phyloP scores from a whole-genome alignment of 2,888 invertebrate species.

The Eueremaeus valkanovi region DNA sequence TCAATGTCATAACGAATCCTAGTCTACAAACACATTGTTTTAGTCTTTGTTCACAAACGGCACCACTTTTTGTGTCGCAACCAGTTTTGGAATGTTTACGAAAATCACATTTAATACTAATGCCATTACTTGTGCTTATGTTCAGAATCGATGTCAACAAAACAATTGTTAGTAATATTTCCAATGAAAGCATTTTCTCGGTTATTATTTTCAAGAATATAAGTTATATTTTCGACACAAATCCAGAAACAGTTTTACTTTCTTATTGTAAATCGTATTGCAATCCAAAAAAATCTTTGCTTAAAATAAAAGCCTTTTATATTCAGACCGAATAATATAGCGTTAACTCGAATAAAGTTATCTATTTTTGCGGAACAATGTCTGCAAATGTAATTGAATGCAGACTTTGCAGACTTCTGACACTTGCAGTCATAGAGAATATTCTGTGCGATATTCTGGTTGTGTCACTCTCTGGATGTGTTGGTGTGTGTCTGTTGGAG shows the following conservation, averaged over 20 bases:
- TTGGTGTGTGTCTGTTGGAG: background rate
- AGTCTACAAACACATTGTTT: slow-evolving; percentile 1
- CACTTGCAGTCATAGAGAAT: background rate
- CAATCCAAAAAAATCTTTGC: too few species aligned
- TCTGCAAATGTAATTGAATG: background rate
- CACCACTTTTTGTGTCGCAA: slow-evolving; percentile 1
- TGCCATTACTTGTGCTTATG: background rate
- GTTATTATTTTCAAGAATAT: background rate
- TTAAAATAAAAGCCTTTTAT: too few species aligned
- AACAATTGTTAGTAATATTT: background rate
- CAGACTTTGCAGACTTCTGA: background rate
- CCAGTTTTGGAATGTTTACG: slow-evolving; percentile 1
- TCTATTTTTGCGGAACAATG: background rate
- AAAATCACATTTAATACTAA: background rate
- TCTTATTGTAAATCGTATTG: too few species aligned
- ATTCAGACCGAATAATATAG: too few species aligned
- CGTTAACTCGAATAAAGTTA: too few species aligned
- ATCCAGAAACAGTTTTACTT: too few species aligned
- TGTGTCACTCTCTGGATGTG: background rate
- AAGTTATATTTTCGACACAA: too few species aligned
- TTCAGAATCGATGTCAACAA: background rate
- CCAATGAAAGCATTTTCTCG: background rate
- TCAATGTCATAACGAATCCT: background rate
- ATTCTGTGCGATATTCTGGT: background rate
- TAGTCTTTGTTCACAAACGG: slow-evolving; percentile 8